These are phyloP conservation scores for Syngnathus typhle DNA, from an alignment of 2,113 vertebrate genomes.

Conservation along the genomic window DNA sequence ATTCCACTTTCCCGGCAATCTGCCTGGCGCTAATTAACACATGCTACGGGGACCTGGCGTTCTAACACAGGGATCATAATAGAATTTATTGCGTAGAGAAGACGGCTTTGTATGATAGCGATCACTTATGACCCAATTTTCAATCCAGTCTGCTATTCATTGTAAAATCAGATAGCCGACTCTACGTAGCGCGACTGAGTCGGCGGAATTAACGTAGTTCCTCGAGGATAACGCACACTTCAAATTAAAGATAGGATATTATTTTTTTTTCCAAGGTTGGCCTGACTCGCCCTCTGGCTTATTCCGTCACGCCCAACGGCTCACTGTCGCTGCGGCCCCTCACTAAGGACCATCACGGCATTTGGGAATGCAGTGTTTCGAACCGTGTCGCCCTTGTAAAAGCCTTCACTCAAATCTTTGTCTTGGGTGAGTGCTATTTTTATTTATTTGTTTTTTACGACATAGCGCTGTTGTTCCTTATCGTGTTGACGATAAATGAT, in stretches of 20 bases:
- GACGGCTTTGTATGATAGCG: not conserved
- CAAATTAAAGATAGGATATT: not conserved
- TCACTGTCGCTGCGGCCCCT: conserved; percentile 80
- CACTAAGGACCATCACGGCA: conserved; percentile 84
- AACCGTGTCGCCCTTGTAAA: conserved; percentile 78
- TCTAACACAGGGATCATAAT: not conserved
- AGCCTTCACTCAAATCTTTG: conserved; percentile 70
- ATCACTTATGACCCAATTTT: not conserved
- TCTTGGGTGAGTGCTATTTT: conserved; percentile 76
- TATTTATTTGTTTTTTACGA: not conserved
- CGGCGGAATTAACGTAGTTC: too few relatives aligned
- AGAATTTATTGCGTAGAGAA: not conserved
- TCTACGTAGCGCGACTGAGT: too few relatives aligned
- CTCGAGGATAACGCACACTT: not conserved
- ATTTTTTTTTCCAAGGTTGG: conserved; percentile 68
- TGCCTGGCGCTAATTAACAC: not conserved
- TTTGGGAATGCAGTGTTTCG: conserved; percentile 79
- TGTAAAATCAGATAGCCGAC: not conserved
- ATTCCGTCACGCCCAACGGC: conserved; percentile 71
- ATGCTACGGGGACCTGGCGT: not conserved
- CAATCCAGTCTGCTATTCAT: not conserved
- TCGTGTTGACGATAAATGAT: not conserved
- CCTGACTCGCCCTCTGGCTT: conserved; percentile 51
- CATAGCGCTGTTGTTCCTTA: not conserved
- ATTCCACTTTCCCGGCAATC: not conserved